These are phyloP conservation scores for Dinomys branickii DNA, from an alignment of 2,113 vertebrate genomes.

Conservation along the genomic window DNA sequence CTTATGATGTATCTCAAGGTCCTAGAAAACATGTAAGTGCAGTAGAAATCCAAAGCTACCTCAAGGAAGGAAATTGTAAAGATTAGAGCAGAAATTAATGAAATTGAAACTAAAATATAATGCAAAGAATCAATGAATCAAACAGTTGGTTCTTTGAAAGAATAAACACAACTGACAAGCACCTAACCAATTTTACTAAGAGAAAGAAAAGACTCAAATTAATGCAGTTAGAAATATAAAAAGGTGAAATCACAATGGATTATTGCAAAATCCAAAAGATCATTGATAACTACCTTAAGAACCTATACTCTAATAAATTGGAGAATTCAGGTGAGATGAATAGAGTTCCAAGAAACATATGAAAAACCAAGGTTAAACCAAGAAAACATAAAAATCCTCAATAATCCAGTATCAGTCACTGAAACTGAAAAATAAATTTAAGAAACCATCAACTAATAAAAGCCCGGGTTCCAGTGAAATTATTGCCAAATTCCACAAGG, in stretches of 20 bases:
- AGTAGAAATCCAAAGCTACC: too few relatives aligned
- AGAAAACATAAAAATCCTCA: not conserved
- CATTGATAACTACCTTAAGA: not conserved
- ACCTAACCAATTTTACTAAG: too few relatives aligned
- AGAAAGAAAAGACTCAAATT: not conserved
- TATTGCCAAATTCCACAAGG: not conserved
- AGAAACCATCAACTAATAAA: not conserved
- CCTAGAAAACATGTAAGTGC: too few relatives aligned
- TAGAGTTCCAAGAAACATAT: not conserved
- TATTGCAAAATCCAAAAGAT: not conserved
- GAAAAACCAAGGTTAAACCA: not conserved
- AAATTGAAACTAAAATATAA: too few relatives aligned
- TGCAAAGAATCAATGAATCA: too few relatives aligned
- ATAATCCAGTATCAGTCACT: not conserved
- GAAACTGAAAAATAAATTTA: not conserved
- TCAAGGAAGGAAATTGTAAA: too few relatives aligned
- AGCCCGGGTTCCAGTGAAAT: not conserved
- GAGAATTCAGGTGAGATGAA: not conserved
- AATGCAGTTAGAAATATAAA: not conserved
- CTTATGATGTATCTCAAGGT: not conserved
- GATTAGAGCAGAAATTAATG: too few relatives aligned
- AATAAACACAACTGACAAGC: too few relatives aligned
- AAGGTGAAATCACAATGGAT: not conserved
- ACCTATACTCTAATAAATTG: not conserved
- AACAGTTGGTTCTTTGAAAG: too few relatives aligned